phyloP scores from a whole-genome alignment of 2,797 vertebrate species.

The Myotis myotis region DNA sequence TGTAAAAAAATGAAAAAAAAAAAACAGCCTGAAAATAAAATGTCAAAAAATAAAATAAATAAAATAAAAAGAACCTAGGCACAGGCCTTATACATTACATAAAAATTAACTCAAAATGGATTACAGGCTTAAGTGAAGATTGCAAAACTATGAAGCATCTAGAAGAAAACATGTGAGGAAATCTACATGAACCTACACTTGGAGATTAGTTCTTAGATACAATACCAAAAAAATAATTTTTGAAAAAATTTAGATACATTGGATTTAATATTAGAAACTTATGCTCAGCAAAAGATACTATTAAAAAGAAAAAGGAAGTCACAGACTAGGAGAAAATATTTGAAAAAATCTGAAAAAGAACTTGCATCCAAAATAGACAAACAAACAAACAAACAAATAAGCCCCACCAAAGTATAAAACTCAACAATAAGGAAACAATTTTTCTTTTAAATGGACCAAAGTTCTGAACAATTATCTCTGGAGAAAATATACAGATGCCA shows the following conservation, averaged over 20 bases:
- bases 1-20: too few species aligned
- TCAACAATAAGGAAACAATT: neutral
- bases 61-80: neutral
- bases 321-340: neutral
- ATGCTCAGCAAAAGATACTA: neutral
- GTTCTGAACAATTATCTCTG: neutral
- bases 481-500: neutral
- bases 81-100: neutral
- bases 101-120: neutral
- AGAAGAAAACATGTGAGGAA: neutral
- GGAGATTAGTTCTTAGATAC: neutral
- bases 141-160: neutral
- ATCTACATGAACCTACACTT: neutral
- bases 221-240: neutral
- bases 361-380: neutral
- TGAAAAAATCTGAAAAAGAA: neutral
- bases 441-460: neutral
- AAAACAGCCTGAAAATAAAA: too few species aligned
- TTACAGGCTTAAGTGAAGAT: neutral
- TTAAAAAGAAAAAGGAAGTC: neutral
- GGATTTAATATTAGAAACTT: neutral
- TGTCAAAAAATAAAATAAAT: too few species aligned
- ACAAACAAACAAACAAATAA: neutral
- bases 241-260: neutral
- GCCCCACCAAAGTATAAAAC: neutral